Conservation (phyloP, 2,797 vertebrate species). For the Thripadectes ignobilis region DNA sequence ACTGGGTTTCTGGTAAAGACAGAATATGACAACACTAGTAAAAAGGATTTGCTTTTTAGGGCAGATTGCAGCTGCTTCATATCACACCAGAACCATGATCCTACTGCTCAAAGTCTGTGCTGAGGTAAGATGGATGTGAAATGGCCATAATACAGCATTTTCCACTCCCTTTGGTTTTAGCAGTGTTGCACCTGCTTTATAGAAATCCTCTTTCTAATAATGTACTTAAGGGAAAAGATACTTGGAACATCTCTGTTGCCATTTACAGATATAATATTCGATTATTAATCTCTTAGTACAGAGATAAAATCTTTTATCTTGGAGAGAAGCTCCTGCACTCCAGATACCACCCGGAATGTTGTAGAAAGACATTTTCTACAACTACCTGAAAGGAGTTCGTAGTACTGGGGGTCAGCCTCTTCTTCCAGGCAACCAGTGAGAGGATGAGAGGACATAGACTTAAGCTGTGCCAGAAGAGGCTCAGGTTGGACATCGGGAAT, state of each 20-base stretch:
- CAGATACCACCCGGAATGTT: background rate
- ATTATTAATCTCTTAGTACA: no score
- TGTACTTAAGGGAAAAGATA: background rate
- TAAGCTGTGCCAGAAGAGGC: background rate
- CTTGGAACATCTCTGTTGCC: background rate
- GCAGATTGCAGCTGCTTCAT: background rate
- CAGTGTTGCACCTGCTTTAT: background rate
- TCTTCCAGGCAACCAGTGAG: background rate
- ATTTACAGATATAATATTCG: fast-evolving
- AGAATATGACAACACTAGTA: background rate
- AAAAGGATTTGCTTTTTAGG: background rate
- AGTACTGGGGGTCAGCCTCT: no score
- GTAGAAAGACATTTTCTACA: background rate
- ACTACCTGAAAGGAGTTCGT: background rate
- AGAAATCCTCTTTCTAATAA: background rate
- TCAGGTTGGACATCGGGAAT: background rate
- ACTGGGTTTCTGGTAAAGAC: background rate
- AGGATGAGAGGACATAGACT: background rate
- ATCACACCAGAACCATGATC: background rate
- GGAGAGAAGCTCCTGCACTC: background rate
- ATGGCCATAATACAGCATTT: background rate
- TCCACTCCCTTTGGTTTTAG: background rate
- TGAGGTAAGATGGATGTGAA: background rate
- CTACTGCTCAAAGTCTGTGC: background rate
- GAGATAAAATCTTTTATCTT: background rate